Evolutionary conservation across 2,113 vertebrate genomes (phyloP).

Genomic region (Thinocorus orbignyianus): DNA sequence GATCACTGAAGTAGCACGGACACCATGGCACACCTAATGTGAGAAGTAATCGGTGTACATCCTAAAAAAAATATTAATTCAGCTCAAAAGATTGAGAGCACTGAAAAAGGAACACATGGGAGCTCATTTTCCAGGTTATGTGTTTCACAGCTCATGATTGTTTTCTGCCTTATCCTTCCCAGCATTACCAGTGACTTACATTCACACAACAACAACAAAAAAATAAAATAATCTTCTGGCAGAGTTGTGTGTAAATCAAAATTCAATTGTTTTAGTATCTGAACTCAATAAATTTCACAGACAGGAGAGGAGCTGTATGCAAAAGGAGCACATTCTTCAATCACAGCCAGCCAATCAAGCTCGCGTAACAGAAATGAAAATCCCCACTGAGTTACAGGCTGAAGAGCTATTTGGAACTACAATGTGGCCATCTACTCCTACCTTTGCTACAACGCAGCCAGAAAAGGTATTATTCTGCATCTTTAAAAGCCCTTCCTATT

Average conservation of each 20-base stretch:
- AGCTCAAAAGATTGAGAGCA: background rate
- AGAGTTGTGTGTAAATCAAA: conserved; percentile 1
- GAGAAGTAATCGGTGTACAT: background rate
- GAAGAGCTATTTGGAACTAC: conserved; percentile 19
- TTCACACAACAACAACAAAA: background rate
- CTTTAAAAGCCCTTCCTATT: conserved; percentile 2
- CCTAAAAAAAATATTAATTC: background rate
- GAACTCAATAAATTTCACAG: background rate
- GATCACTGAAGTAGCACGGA: background rate
- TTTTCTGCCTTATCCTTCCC: background rate
- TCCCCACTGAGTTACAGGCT: background rate
- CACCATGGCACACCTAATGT: background rate
- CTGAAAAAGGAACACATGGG: background rate
- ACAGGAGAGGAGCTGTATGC: background rate
- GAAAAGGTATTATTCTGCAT: conserved; percentile 18
- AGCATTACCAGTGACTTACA: background rate
- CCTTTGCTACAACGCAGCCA: conserved; percentile 6
- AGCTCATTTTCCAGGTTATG: background rate
- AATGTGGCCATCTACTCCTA: conserved; percentile 1
- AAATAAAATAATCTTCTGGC: background rate
- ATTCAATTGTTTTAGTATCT: conserved; percentile 22
- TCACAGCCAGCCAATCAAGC: conserved; percentile 25
- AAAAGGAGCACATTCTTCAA: conserved; percentile 17
- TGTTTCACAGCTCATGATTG: accelerated
- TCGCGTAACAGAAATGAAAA: background rate